Percentiles rank a stretch among this genome's conserved stretches.
phyloP scores from a whole-genome alignment of 2,888 invertebrate species.

The Microplitis manilae region DNA sequence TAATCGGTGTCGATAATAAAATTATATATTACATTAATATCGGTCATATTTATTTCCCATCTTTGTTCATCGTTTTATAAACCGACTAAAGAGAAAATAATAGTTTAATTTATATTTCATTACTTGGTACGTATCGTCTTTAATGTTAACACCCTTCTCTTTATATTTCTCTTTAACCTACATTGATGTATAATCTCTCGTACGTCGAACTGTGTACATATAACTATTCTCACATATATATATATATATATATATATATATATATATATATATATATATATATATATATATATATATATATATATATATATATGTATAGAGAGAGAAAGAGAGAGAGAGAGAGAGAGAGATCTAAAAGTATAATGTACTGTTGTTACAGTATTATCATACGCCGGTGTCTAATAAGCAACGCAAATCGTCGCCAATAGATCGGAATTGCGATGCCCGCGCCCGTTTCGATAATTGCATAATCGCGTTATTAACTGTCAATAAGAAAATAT shows the following conservation, averaged over 20 bases:
- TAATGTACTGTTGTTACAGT: constrained; percentile 57
- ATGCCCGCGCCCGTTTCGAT: constrained; percentile 48
- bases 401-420: constrained; percentile 65
- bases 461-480: constrained; percentile 49
- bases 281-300: too few relatives aligned
- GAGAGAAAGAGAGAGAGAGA: too few relatives aligned
- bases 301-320: too few relatives aligned
- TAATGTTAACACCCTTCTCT: constrained; percentile 12
- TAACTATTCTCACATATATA: too few relatives aligned
- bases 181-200: constrained; percentile 33
- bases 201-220: constrained; percentile 35
- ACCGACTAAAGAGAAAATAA: neutral
- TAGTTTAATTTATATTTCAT: neutral
- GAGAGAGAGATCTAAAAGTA: constrained; percentile 58
- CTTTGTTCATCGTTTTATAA: neutral
- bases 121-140: constrained; percentile 11
- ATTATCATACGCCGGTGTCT: constrained; percentile 62
- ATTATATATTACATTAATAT: neutral
- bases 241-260: too few relatives aligned
- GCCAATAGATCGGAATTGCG: constrained; percentile 48
- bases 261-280: too few relatives aligned
- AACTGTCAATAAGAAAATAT: constrained; percentile 19
- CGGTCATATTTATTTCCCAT: neutral
- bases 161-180: constrained; percentile 30
- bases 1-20: too few relatives aligned